Percentiles rank a stretch among this genome's conserved stretches.
These are phyloP conservation scores for Morpho deidamia DNA, from an alignment of 2,888 invertebrate genomes.

Conservation along the genomic window DNA sequence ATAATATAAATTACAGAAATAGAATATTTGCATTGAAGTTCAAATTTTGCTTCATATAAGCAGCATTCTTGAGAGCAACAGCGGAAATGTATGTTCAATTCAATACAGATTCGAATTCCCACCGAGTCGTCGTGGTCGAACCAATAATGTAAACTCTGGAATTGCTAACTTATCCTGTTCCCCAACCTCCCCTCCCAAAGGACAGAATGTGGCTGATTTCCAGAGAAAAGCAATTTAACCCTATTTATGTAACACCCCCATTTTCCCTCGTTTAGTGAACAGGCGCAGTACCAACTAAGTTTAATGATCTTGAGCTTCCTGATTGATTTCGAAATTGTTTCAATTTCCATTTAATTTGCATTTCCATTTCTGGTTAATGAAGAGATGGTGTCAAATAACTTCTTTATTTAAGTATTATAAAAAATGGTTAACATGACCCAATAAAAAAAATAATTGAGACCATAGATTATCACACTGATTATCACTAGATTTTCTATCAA, in stretches of 20 bases:
- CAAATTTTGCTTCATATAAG: conserved; percentile 21
- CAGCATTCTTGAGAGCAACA: conserved; percentile 47
- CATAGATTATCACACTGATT: no score
- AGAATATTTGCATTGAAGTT: conserved; percentile 4
- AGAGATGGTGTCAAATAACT: neutral
- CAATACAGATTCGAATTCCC: conserved; percentile 54
- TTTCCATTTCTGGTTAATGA: conserved; percentile 9
- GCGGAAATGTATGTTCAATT: conserved; percentile 50
- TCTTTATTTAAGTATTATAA: neutral
- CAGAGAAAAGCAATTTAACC: conserved; percentile 52
- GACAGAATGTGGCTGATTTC: conserved; percentile 52
- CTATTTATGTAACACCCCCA: conserved; percentile 58
- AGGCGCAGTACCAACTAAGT: conserved; percentile 22
- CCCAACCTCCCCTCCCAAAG: conserved; percentile 35
- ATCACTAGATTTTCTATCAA: no score
- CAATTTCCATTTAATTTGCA: conserved; percentile 16
- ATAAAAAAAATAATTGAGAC: no score
- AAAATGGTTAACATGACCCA: no score
- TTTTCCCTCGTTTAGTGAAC: conserved; percentile 35
- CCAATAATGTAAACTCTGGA: conserved; percentile 59
- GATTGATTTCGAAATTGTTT: conserved; percentile 28
- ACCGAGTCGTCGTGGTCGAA: conserved; percentile 45
- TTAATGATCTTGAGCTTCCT: conserved; percentile 27
- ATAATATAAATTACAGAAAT: no score
- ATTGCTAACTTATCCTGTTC: conserved; percentile 56